Conservation (phyloP, 2,113 vertebrate genomes). For the pig (Sus scrofa) region DNA sequence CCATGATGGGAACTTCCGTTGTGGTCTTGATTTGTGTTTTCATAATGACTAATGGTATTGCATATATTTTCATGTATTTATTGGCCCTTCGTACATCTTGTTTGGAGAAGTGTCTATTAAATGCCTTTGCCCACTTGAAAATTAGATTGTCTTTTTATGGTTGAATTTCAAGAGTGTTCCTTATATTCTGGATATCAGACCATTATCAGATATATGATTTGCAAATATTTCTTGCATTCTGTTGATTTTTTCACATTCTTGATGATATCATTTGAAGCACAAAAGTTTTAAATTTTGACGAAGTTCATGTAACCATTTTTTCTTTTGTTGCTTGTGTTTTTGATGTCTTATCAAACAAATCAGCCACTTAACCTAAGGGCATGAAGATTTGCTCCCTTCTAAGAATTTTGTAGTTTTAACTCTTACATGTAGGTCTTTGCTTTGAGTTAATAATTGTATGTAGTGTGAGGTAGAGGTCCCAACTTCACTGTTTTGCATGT, state of each 20-base stretch:
- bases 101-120: background rate
- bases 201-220: background rate
- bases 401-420: background rate
- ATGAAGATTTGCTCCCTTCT: background rate
- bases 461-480: background rate
- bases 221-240: background rate
- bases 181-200: background rate
- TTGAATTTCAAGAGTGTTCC: background rate
- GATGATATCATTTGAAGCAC: background rate
- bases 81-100: background rate
- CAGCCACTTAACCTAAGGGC: background rate
- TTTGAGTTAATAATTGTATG: background rate
- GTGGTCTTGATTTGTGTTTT: slow-evolving; percentile 45
- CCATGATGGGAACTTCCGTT: no score
- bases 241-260: background rate
- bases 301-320: background rate
- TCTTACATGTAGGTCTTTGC: background rate
- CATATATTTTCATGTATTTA: background rate
- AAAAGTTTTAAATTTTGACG: slow-evolving; percentile 1
- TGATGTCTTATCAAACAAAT: background rate
- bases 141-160: background rate
- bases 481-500: background rate
- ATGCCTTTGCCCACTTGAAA: background rate
- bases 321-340: background rate
- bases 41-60: background rate